Evolutionary conservation across 1,140 invertebrate genomes (phyloP).

Genomic region (Belonocnema kinseyi): DNA sequence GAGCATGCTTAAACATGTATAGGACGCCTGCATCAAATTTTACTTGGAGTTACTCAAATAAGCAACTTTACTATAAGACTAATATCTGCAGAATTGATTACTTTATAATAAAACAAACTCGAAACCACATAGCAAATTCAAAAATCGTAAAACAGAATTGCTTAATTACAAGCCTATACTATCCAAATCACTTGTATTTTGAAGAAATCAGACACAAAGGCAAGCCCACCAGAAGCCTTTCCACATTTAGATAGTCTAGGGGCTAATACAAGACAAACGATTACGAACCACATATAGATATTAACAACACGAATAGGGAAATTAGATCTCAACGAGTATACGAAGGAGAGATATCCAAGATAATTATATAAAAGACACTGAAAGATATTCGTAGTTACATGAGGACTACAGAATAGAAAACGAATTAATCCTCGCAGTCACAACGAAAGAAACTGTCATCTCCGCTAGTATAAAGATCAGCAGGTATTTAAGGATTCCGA

Average conservation of each 20-base stretch:
- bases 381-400: neutral
- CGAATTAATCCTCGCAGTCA: too few relatives aligned
- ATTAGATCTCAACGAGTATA: neutral
- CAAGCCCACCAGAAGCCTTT: neutral
- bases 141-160: neutral
- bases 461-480: too few relatives aligned
- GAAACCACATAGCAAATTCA: neutral
- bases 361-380: neutral
- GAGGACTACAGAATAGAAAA: neutral
- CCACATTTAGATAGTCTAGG: neutral
- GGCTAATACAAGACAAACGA: neutral
- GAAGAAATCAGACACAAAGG: neutral
- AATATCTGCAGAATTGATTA: constrained; percentile 27
- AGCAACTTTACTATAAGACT: constrained; percentile 23
- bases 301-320: neutral
- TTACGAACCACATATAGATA: constrained; percentile 9
- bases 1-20: constrained; percentile 4
- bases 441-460: too few relatives aligned
- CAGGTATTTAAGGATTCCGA: too few relatives aligned
- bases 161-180: constrained; percentile 21
- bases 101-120: constrained; percentile 22
- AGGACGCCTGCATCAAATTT: neutral
- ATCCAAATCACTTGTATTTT: neutral
- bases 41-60: neutral
- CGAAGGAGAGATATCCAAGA: neutral